Evolutionary conservation across 2,888 invertebrate species (phyloP), one percentile per base, ranked within the genome.

Genomic region (Meiosimyza platycephala): DNA sequence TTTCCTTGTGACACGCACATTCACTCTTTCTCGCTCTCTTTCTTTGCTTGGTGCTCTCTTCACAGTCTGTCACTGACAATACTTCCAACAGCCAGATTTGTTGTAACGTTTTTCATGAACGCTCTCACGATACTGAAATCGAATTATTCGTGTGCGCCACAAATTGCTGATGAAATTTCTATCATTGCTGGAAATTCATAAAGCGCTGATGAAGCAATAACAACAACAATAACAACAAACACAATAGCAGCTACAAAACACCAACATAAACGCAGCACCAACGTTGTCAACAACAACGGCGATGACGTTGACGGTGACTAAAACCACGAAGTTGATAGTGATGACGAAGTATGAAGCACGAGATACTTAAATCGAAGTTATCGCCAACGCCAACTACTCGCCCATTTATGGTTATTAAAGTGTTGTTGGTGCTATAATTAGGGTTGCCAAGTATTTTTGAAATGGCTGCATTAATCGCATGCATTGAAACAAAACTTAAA

Each of bases 131-230:
- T 63, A 70, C 70, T 70, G 40, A 70, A 70, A 70, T 62, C 70
- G 50, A 70, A 70, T 16, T 62, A 63, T 22, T 69, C 47, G 57
- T 15, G 52, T 70, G 40, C 22, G 28, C 47, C 33, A 22, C 52
- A 16, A 67, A 60, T 72, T 55, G 74, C 71, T 74, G 74, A 74
- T 74, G 74, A 74, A 74, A 74, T 74, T 74, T 74, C 71, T 63
- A 74, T 74, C 74, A 74, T 74, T 74, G 74, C 71, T 74, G 72
- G 57, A 67, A 65, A 70, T 51, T 18, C 63, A 47, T 40, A 68
- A 48, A 57, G 40, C 40, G 40, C 68, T 59, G 68, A 57, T 59
- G 68, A 59, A 69, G 68, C 40, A 64, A 64, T 28, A 18, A 64
- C 64, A 50, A 51, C 50, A 63, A 63, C 40, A 47, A 60, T 1